Evolutionary conservation across 2,888 invertebrate genomes (phyloP).

Genomic region (Dysmachus trigonus): DNA sequence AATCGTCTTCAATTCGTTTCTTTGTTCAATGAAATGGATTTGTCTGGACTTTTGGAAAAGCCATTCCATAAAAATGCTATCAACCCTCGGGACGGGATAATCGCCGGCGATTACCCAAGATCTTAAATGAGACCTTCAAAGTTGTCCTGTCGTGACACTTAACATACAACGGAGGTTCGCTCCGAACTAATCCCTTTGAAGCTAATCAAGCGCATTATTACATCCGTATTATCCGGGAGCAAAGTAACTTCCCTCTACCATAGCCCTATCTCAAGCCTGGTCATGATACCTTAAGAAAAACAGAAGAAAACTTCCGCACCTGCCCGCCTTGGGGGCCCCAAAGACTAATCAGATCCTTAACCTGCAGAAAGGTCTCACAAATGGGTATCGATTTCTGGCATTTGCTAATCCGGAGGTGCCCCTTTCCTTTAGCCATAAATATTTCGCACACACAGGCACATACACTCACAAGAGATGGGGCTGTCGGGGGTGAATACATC

Average conservation of each 20-base stretch:
- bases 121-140: not conserved
- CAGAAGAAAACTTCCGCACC: not conserved
- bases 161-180: not conserved
- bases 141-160: not conserved
- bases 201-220: conserved; percentile 36
- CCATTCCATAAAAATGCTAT: not conserved
- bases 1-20: not conserved
- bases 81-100: not conserved
- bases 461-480: not conserved
- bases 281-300: not conserved
- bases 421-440: not conserved
- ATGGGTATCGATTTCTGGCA: conserved; percentile 41
- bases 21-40: not conserved
- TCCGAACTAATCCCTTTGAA: not conserved
- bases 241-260: not conserved
- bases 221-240: not conserved
- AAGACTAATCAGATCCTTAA: conserved; percentile 13
- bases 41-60: not conserved
- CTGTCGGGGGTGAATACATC: not conserved
- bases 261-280: not conserved
- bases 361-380: conserved; percentile 1
- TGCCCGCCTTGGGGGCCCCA: not conserved
- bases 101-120: not conserved
- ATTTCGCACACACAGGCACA: not conserved
- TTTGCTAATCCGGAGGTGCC: conserved; percentile 21